A percentile compares a stretch with the other conserved stretches of the same genome.
Conservation (phyloP, 2,797 vertebrate genomes). For the Champsocephalus esox region DNA sequence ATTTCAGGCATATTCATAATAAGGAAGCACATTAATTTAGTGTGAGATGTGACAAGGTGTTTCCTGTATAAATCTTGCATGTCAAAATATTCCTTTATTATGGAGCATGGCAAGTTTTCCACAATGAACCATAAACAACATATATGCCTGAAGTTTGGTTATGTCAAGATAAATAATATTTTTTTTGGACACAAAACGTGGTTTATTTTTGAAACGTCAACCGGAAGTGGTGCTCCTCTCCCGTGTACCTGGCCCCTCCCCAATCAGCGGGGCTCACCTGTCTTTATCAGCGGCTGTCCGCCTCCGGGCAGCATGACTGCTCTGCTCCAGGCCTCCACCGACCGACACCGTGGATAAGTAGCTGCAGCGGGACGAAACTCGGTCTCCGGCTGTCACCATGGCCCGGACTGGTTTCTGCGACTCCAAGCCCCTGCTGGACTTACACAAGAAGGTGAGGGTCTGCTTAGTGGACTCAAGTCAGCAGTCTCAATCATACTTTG, state of each 20-base stretch:
- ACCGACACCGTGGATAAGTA: constrained; percentile 71
- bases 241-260: constrained; percentile 20
- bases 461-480: not conserved
- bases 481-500: not conserved
- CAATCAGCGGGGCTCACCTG: constrained; percentile 71
- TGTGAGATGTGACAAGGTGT: not conserved
- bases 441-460: constrained; percentile 79
- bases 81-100: not conserved
- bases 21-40: not conserved
- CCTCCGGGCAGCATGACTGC: not conserved
- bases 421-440: constrained; percentile 85
- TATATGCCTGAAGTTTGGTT: not conserved
- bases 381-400: constrained; percentile 75
- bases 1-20: not conserved
- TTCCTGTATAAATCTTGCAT: not conserved
- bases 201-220: not conserved
- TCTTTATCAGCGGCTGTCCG: constrained; percentile 52
- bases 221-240: constrained; percentile 44
- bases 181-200: not conserved
- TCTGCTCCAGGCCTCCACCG: constrained; percentile 27
- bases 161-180: not conserved
- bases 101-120: not conserved
- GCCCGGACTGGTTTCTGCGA: constrained; percentile 84
- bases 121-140: not conserved
- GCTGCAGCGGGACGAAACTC: constrained; percentile 77